Evolutionary conservation across 2,797 vertebrate species (phyloP).

Genomic region (Octomys mimax): DNA sequence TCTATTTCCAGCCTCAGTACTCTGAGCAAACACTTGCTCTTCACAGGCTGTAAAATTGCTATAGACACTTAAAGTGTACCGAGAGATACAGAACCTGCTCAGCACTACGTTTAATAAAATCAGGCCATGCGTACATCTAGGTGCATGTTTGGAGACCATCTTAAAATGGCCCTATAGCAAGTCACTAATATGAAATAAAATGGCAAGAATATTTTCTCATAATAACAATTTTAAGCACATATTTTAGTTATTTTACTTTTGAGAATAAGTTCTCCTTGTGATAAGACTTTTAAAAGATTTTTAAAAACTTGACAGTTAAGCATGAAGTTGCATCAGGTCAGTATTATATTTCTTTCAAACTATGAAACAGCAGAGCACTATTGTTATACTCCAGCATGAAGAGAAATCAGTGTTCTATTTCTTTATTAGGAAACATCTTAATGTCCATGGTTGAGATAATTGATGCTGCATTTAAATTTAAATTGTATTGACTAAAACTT

Average conservation of each 20-base stretch:
- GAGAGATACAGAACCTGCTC: background rate
- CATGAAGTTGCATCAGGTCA: background rate
- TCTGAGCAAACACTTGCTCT: slow-evolving; percentile 22
- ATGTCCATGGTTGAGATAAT: background rate
- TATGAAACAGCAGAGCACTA: background rate
- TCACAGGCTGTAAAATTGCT: background rate
- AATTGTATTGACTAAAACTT: background rate
- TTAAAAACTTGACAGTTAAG: background rate
- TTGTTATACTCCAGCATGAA: background rate
- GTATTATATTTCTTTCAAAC: background rate
- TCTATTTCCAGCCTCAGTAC: background rate
- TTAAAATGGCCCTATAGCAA: background rate
- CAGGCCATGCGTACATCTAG: background rate
- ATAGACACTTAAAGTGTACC: background rate
- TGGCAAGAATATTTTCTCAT: background rate
- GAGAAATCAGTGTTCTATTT: background rate
- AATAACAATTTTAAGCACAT: background rate
- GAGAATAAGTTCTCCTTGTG: background rate
- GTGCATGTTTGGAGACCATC: background rate
- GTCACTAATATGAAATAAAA: slow-evolving; percentile 20
- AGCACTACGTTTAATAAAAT: background rate
- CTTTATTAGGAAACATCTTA: background rate
- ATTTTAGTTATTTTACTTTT: slow-evolving; percentile 12
- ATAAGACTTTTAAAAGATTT: background rate
- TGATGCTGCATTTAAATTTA: background rate